A percentile compares a stretch with the other conserved stretches of the same genome.
These are phyloP conservation scores for Phasia obesa DNA, from an alignment of 2,888 invertebrate species.

Conservation along the genomic window DNA sequence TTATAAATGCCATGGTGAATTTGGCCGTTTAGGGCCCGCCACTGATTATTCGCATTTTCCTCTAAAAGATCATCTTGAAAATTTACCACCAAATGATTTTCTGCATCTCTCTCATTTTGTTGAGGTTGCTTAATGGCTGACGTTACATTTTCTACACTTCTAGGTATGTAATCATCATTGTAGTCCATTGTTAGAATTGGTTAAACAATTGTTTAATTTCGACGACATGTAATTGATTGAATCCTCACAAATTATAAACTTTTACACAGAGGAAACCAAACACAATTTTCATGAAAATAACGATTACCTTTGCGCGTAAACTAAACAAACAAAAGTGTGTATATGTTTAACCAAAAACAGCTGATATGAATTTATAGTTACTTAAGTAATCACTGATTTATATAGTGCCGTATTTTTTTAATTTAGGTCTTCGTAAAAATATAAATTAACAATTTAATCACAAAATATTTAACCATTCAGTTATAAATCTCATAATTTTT, in stretches of 20 bases:
- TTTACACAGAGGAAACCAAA: slow-evolving; percentile 12
- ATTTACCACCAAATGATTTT: slow-evolving; percentile 42
- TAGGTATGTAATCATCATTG: slow-evolving; percentile 44
- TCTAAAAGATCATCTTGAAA: slow-evolving; percentile 18
- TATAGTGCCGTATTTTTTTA: too few relatives aligned
- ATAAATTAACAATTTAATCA: too few relatives aligned
- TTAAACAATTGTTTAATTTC: slow-evolving; percentile 1
- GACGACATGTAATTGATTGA: slow-evolving; percentile 29
- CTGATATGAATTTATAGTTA: too few relatives aligned
- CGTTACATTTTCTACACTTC: slow-evolving; percentile 11
- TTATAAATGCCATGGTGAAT: neutral
- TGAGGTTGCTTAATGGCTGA: neutral
- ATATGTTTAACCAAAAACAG: too few relatives aligned
- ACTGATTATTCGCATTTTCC: slow-evolving; percentile 41
- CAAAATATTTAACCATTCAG: too few relatives aligned
- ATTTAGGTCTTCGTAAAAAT: too few relatives aligned
- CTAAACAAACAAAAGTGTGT: too few relatives aligned
- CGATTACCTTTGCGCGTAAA: slow-evolving; percentile 2
- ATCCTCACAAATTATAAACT: slow-evolving; percentile 13
- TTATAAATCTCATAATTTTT: too few relatives aligned
- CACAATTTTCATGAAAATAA: slow-evolving; percentile 44
- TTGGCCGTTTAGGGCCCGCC: slow-evolving; percentile 34
- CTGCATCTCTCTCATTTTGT: slow-evolving; percentile 30
- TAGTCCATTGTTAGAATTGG: slow-evolving; percentile 46
- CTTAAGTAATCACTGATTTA: too few relatives aligned